Conservation (phyloP, 2,888 invertebrate species). For the Eristalis intricaria region DNA sequence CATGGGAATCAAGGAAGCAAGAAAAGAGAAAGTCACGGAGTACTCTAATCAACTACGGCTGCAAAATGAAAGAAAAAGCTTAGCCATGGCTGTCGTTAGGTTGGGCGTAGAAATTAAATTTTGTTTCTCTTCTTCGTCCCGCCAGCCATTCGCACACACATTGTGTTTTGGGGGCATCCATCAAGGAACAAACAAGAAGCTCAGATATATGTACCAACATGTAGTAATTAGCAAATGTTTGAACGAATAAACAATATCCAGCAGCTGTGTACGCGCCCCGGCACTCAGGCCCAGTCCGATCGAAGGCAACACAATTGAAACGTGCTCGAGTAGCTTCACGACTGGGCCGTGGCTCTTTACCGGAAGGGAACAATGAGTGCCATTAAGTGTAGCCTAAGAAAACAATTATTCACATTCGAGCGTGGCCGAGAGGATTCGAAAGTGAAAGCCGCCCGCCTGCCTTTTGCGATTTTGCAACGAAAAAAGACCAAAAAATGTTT, state of each 20-base stretch:
- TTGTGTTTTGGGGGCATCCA: neutral
- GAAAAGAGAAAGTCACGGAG: conserved; percentile 20
- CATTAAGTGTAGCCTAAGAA: conserved; percentile 11
- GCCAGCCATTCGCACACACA: neutral
- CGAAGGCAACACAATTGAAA: conserved; percentile 2
- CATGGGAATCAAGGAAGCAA: neutral
- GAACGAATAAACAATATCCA: neutral
- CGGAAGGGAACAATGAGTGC: neutral
- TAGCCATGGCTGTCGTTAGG: neutral
- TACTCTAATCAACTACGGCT: conserved; percentile 13
- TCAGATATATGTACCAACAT: conserved; percentile 15
- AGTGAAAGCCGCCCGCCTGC: conserved; percentile 20
- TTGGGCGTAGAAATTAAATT: neutral
- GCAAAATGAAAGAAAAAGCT: conserved; percentile 34
- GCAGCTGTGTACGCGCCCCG: neutral
- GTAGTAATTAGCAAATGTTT: neutral
- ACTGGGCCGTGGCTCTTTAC: neutral
- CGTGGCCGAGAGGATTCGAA: conserved; percentile 8
- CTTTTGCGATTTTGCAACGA: neutral
- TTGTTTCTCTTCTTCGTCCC: neutral
- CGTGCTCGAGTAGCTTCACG: neutral
- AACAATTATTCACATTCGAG: conserved; percentile 18
- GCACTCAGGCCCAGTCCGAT: neutral
- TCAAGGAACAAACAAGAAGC: neutral
- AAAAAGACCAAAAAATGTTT: neutral